Conservation (phyloP, 1,140 invertebrate species). For the Melitaea cinxia region DNA sequence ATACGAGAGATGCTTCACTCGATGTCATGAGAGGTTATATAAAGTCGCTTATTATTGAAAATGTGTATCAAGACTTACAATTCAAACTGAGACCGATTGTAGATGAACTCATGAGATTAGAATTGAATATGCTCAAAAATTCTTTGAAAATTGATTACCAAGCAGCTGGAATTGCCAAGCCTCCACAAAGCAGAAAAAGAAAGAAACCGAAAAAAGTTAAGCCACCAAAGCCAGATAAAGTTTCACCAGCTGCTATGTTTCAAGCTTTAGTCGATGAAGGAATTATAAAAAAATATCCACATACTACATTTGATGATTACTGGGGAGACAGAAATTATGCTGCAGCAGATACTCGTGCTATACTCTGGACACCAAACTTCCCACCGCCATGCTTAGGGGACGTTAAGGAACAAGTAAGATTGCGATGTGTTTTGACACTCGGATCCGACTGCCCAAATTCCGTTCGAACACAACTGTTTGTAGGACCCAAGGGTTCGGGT, state of each 20-base stretch:
- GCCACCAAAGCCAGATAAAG: constrained; percentile 56
- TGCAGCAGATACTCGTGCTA: constrained; percentile 63
- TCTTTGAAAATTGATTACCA: constrained; percentile 62
- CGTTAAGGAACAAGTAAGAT: constrained; percentile 65
- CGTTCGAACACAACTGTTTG: constrained; percentile 56
- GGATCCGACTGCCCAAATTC: constrained; percentile 59
- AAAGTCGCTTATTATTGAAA: constrained; percentile 60
- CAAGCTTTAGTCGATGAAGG: constrained; percentile 67
- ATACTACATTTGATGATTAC: constrained; percentile 59
- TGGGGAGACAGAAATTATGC: constrained; percentile 72
- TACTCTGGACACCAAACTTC: constrained; percentile 68
- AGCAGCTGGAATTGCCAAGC: constrained; percentile 42
- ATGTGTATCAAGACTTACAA: constrained; percentile 60
- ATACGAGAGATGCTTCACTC: constrained; percentile 46
- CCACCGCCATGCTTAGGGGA: constrained; percentile 65
- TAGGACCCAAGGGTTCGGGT: constrained; percentile 63
- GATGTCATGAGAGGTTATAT: constrained; percentile 66
- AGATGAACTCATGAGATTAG: constrained; percentile 73
- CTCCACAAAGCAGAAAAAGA: constrained; percentile 58
- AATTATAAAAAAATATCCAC: constrained; percentile 66
- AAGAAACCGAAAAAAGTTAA: constrained; percentile 65
- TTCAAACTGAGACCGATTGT: constrained; percentile 64
- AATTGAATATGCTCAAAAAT: constrained; percentile 60
- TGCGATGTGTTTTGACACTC: constrained; percentile 63
- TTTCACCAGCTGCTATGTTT: constrained; percentile 61